phyloP scores from a whole-genome alignment of 2,113 vertebrate species.

The Onychostoma macrolepis region DNA sequence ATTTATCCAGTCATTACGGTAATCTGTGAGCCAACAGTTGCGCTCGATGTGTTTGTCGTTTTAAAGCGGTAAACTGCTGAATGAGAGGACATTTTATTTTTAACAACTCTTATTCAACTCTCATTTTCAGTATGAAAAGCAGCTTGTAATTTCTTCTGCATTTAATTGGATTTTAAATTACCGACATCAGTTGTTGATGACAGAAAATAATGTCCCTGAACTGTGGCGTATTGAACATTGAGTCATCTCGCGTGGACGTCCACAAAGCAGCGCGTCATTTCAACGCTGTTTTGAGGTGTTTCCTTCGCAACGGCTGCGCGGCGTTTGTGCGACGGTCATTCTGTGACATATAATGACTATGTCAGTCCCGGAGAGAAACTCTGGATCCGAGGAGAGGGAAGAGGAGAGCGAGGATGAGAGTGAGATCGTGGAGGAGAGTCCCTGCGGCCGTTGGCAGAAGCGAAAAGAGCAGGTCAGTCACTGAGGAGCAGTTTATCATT shows the following conservation, averaged over 20 bases:
- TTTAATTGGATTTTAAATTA: background rate
- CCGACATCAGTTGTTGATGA: background rate
- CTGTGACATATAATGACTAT: constrained; percentile 54
- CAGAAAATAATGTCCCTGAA: background rate
- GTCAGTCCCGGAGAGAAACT: constrained; percentile 64
- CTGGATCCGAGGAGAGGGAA: constrained; percentile 71
- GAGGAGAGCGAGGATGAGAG: constrained; percentile 85
- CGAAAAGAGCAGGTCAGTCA: constrained; percentile 76
- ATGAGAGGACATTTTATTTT: background rate
- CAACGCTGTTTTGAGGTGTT: constrained; percentile 3
- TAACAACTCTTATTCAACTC: background rate
- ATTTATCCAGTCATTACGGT: constrained; percentile 29
- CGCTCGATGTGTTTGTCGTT: constrained; percentile 14
- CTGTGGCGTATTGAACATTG: background rate
- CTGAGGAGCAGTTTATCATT: background rate
- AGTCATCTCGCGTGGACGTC: constrained; percentile 5
- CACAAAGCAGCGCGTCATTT: background rate
- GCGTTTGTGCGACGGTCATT: background rate
- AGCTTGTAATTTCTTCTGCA: background rate
- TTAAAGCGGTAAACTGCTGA: constrained; percentile 1
- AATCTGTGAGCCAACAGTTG: constrained; percentile 35
- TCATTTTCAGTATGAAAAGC: background rate
- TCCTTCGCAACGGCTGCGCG: background rate
- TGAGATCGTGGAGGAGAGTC: constrained; percentile 83
- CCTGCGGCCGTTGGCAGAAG: constrained; percentile 85